These are phyloP conservation scores for Paraescarpia echinospica DNA, from an alignment of 1,140 invertebrate genomes.

Conservation along the genomic window DNA sequence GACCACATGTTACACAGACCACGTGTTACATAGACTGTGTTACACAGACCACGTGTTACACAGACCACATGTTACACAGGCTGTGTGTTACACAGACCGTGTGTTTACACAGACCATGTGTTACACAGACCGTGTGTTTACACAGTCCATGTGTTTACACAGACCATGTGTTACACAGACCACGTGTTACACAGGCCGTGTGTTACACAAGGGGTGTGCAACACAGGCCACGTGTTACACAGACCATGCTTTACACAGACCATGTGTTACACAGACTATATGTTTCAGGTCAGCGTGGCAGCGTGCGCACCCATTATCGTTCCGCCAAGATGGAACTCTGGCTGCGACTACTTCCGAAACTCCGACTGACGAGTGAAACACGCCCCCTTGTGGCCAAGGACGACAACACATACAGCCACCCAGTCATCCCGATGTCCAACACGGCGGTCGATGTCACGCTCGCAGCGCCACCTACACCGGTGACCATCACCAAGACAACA, in stretches of 20 bases:
- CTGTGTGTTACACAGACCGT: too few relatives aligned
- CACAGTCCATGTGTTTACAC: too few relatives aligned
- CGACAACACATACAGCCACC: slow-evolving; percentile 31
- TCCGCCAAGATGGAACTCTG: slow-evolving; percentile 95
- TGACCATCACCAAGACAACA: slow-evolving; percentile 27
- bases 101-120: too few relatives aligned
- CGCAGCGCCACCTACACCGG: slow-evolving; percentile 50
- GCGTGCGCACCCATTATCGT: slow-evolving; percentile 87
- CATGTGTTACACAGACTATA: neutral
- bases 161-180: too few relatives aligned
- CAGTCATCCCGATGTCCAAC: slow-evolving; percentile 39
- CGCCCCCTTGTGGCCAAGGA: slow-evolving; percentile 81
- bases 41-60: too few relatives aligned
- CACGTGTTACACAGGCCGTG: too few relatives aligned
- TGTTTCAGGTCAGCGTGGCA: slow-evolving; percentile 34
- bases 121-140: too few relatives aligned
- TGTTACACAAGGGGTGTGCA: too few relatives aligned
- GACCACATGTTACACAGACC: neutral
- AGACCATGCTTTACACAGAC: neutral
- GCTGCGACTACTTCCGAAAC: slow-evolving; percentile 90
- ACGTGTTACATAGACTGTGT: too few relatives aligned
- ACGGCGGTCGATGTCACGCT: slow-evolving; percentile 48
- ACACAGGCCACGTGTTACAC: too few relatives aligned
- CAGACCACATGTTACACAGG: neutral
- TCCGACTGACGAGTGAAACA: slow-evolving; percentile 79